A percentile compares a stretch with the other conserved stretches of the same genome.
These are phyloP conservation scores for Tenebrio molitor DNA, from an alignment of 1,140 invertebrate genomes.

Conservation along the genomic window DNA sequence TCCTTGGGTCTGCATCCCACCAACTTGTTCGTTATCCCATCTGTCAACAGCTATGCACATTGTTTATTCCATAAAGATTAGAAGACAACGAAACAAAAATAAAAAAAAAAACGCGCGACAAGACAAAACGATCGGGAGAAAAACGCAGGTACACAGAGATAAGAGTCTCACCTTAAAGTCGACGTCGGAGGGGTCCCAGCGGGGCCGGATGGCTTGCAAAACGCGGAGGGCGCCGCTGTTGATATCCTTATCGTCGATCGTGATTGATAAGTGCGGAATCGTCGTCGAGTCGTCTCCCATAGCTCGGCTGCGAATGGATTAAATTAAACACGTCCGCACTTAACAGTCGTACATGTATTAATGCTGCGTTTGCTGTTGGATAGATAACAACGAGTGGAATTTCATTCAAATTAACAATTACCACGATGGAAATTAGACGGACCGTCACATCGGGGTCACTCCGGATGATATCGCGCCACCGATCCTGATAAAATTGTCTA, in stretches of 20 bases:
- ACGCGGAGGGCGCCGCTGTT: slow-evolving; percentile 65
- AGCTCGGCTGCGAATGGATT: not conserved
- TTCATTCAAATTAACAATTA: not conserved
- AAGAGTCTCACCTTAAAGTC: slow-evolving; percentile 66
- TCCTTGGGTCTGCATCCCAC: slow-evolving; percentile 77
- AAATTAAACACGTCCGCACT: slow-evolving; percentile 25
- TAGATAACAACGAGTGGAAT: slow-evolving; percentile 18
- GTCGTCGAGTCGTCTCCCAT: not conserved
- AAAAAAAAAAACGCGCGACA: not conserved
- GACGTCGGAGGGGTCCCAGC: slow-evolving; percentile 66
- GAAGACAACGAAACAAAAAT: not conserved
- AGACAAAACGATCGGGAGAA: slow-evolving; percentile 35
- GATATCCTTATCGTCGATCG: slow-evolving; percentile 55
- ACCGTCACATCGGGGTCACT: not conserved
- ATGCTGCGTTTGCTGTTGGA: not conserved
- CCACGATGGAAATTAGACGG: not conserved
- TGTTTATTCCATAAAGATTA: slow-evolving; percentile 52
- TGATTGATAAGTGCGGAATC: slow-evolving; percentile 50
- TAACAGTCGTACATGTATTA: not conserved
- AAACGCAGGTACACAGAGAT: no score
- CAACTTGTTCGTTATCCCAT: slow-evolving; percentile 96
- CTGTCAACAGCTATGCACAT: slow-evolving; percentile 84
- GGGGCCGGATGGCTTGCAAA: slow-evolving; percentile 66
- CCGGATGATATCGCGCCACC: not conserved
- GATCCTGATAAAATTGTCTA: not conserved